These are phyloP conservation scores for Phania funesta DNA, from an alignment of 2,888 invertebrate species.

Conservation along the genomic window DNA sequence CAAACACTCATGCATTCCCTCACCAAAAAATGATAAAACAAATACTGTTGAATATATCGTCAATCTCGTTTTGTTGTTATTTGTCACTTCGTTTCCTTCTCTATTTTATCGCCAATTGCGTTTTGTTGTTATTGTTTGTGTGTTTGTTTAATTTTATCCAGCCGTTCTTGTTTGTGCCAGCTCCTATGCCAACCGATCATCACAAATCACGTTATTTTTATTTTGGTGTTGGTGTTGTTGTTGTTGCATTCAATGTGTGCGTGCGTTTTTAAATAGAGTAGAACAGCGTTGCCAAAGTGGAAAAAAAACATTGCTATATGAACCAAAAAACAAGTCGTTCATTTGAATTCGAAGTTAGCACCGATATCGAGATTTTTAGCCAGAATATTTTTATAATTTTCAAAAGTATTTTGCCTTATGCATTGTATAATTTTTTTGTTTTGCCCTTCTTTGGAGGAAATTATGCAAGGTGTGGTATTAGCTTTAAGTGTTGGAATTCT, in stretches of 20 bases:
- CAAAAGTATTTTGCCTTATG: too few relatives aligned
- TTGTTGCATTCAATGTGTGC: neutral
- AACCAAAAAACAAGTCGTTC: too few relatives aligned
- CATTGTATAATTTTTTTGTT: too few relatives aligned
- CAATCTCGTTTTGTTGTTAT: constrained; percentile 55
- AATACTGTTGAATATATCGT: constrained; percentile 37
- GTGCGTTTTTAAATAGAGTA: neutral
- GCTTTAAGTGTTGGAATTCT: too few relatives aligned
- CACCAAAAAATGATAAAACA: neutral
- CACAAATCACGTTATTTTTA: constrained; percentile 12
- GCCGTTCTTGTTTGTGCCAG: constrained; percentile 50
- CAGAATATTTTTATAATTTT: too few relatives aligned
- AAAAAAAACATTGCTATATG: too few relatives aligned
- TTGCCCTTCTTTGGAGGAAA: too few relatives aligned
- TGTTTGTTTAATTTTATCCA: constrained; percentile 17
- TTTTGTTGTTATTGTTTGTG: constrained; percentile 33
- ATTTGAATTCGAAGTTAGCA: too few relatives aligned
- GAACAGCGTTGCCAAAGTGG: neutral
- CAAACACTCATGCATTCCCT: neutral
- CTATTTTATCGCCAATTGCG: constrained; percentile 23
- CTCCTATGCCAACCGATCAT: constrained; percentile 41
- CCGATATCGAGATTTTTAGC: too few relatives aligned
- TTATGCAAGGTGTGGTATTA: too few relatives aligned
- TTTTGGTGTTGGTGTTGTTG: neutral
- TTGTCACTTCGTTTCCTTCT: constrained; percentile 46